Evolutionary conservation across 2,113 vertebrate species (phyloP), one percentile per base, ranked within the genome.

Genomic region (Oophaga pumilio): DNA sequence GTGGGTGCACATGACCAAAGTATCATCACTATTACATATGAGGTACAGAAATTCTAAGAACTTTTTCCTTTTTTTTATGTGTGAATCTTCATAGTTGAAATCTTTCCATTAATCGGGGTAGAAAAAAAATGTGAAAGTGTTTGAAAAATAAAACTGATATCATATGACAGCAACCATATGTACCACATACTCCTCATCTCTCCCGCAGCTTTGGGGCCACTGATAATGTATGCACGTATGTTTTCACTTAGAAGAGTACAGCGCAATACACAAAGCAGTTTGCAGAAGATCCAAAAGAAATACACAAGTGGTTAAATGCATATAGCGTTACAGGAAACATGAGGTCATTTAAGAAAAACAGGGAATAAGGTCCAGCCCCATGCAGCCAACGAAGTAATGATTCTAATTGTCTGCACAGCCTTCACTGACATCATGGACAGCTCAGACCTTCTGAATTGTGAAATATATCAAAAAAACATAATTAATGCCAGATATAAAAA

Each of bases 311-410:
- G 80, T 66, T 66, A 82, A 82, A 66, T 69, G 50, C 62, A 66
- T 68, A 66, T 60, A 83, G n/a, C 69, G 81, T 83, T 83, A 83
- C 81, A 83, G 60, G 81, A 83, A 83, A 52, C 14, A 66, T 83
- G 81, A 83, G 50, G 81, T 83, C 33, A 83, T 69, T 53, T 49
- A 69, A 26, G 49, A 83, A 83, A 83, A 53, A 49, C 49, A 53
- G 17, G 62, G 49, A 83, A 82, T 68, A 62, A 68, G 62, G 43
- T 83, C 81, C 43, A 68, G 81, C 43, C n/a, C 33, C 13, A 26
- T 68, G 10, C 20, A 83, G 20, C 64, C 66, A 26, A 43, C 60
- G 24, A 68, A 82, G 64, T 82, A 26, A 74, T 74, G 71, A 83
- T 52, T 64, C 81, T 53, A 83, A 83, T 69, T 68, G 43, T 83